A percentile compares a stretch with the other conserved stretches of the same genome.
phyloP scores from a whole-genome alignment of 2,888 invertebrate genomes.

The Netelia fuscicornis region DNA sequence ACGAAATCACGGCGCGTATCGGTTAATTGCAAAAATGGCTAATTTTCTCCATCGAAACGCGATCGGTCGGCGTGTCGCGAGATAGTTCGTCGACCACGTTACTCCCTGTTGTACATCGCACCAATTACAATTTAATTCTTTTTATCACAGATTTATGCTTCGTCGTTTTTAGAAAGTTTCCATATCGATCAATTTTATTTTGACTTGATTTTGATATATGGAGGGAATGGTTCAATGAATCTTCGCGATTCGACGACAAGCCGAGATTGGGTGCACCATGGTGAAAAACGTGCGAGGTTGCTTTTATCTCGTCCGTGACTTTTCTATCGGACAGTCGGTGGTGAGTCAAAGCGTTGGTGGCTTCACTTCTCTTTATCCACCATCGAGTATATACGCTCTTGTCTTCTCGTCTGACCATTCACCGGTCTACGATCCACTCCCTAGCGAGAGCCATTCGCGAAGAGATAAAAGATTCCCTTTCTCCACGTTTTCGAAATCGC shows the following conservation, averaged over 20 bases:
- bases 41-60: too few species aligned
- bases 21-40: too few species aligned
- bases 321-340: constrained; percentile 19
- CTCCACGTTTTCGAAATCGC: not conserved
- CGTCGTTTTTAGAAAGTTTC: not conserved
- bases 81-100: too few species aligned
- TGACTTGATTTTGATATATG: not conserved
- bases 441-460: constrained; percentile 9
- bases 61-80: too few species aligned
- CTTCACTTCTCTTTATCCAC: not conserved
- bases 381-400: constrained; percentile 1
- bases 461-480: constrained; percentile 39
- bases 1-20: too few species aligned
- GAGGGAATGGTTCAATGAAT: too few species aligned
- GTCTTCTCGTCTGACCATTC: constrained; percentile 50
- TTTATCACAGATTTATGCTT: not conserved
- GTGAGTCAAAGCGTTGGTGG: too few species aligned
- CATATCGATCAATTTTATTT: not conserved
- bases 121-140: too few species aligned
- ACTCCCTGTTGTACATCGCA: too few species aligned
- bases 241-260: not conserved
- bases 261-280: not conserved
- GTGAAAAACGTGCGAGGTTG: not conserved
- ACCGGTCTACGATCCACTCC: constrained; percentile 33
- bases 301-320: not conserved